Evolutionary conservation across 2,888 invertebrate species (phyloP), one percentile per base, ranked within the genome.

Genomic region (Melinaea marsaeus): DNA sequence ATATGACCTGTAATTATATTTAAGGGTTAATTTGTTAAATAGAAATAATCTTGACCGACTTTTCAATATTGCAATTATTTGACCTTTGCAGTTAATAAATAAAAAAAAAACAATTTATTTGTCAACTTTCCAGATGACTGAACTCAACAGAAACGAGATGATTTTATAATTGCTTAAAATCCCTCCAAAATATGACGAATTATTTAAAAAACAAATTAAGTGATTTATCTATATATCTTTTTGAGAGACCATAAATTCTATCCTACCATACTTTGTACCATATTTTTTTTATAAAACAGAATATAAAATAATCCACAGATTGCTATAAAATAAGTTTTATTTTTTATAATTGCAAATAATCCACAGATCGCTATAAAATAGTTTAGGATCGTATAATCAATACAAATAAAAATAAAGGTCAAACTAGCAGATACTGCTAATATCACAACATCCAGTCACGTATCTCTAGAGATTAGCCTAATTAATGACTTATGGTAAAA

Each of bases 401-500:
- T 55, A 55, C 6, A 32, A 6, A 32, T 45, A 57, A 46, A 58
- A 33, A 47, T 33, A 13, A 34, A 58, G 57, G 57, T 58, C 57
- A 46, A 45, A 58, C 13, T 4, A 58, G 32, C 47, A 47, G 32
- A 58, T 48, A 45, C 46, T 33, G 48, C 9, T 51, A 22, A 51
- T 51, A 32, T 32, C 32, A 3, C 11, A 32, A 51, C 7, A 4
- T 9, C 11, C 42, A 42, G 42, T 51, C 51, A 42, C 51, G 6
- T 37, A 59, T n/a, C 46, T 57, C 34, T 57, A n/a, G 34, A 7
- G 11, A 42, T 46, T 42, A 61, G 37, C 9, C 13, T 57, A 61
- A 61, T 64, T 62, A 67, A 66, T 64, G 60, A 64, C 57, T 60
- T 64, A 60, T 60, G 57, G 57, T 64, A 60, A 57, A 60, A 63